These are phyloP conservation scores for Vesta saturnalis DNA, from an alignment of 2,888 invertebrate species.

Conservation along the genomic window DNA sequence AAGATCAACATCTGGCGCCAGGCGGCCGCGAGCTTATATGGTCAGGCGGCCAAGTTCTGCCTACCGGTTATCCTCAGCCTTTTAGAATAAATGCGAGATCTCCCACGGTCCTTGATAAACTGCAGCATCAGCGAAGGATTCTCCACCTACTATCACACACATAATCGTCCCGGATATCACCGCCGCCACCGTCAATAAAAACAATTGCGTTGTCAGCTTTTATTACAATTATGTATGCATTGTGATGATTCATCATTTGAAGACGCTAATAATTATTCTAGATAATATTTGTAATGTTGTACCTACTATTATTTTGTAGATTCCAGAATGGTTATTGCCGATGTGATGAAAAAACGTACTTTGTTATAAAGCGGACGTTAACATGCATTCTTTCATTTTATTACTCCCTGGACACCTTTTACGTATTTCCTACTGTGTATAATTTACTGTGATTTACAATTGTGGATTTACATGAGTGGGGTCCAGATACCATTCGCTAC, in stretches of 20 bases:
- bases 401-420: not conserved
- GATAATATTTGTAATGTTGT: too few relatives aligned
- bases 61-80: conserved; percentile 39
- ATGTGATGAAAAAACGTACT: not conserved
- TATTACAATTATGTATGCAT: too few relatives aligned
- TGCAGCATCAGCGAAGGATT: conserved; percentile 38
- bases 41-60: conserved; percentile 54
- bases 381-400: not conserved
- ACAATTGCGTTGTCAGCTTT: not conserved
- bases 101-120: conserved; percentile 38
- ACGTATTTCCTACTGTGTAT: not conserved
- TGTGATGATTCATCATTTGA: too few relatives aligned
- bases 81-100: conserved; percentile 31
- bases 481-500: too few relatives aligned
- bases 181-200: conserved; percentile 25
- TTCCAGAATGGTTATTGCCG: too few relatives aligned
- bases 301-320: too few relatives aligned
- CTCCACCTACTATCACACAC: conserved; percentile 39
- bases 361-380: not conserved
- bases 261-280: too few relatives aligned
- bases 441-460: not conserved
- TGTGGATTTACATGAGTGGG: too few relatives aligned
- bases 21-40: conserved; percentile 57
- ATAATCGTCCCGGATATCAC: conserved; percentile 31
- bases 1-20: conserved; percentile 61